Percentiles rank a stretch among this genome's conserved stretches.
phyloP scores from a whole-genome alignment of 2,797 vertebrate genomes.

The Geotria australis region DNA sequence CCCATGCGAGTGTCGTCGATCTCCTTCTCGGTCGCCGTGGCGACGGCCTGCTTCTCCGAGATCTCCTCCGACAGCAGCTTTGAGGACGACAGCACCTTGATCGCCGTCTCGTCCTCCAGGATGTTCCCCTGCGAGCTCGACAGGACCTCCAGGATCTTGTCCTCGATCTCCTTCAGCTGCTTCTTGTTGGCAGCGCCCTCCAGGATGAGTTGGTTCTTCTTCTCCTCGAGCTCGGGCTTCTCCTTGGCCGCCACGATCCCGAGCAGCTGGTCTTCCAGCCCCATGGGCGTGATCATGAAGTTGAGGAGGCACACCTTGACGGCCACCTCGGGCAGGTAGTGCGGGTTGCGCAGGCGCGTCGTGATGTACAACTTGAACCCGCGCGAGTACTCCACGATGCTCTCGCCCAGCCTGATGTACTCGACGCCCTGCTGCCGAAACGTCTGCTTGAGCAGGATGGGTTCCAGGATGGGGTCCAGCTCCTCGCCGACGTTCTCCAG shows the following conservation, averaged over 20 bases:
- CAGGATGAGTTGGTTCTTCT: slow-evolving; percentile 58
- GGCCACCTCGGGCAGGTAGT: slow-evolving; percentile 65
- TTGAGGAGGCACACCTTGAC: slow-evolving; percentile 78
- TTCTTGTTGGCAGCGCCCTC: slow-evolving; percentile 55
- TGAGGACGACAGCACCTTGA: slow-evolving; percentile 51
- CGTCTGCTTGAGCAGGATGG: slow-evolving; percentile 51
- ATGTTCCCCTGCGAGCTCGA: slow-evolving; percentile 59
- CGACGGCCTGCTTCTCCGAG: slow-evolving; percentile 47
- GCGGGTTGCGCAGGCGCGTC: slow-evolving; percentile 58
- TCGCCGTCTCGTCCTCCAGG: slow-evolving; percentile 56
- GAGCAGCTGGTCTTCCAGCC: slow-evolving; percentile 66
- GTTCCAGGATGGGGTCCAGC: slow-evolving; percentile 50
- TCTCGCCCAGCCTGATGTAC: slow-evolving; percentile 64
- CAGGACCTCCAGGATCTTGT: slow-evolving; percentile 52
- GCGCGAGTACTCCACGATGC: slow-evolving; percentile 45
- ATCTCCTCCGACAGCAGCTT: slow-evolving; percentile 58
- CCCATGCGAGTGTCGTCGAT: slow-evolving; percentile 58
- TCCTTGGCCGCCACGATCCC: slow-evolving; percentile 64
- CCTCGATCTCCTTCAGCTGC: slow-evolving; percentile 63
- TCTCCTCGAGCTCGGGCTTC: slow-evolving; percentile 62
- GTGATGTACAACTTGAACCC: slow-evolving; percentile 72
- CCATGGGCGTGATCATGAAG: slow-evolving; percentile 78
- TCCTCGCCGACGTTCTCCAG: slow-evolving; percentile 62
- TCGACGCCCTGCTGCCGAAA: slow-evolving; percentile 68
- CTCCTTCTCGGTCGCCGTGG: slow-evolving; percentile 36